Evolutionary conservation across 2,797 vertebrate species (phyloP), one percentile per base, ranked within the genome.

Genomic region (Knipowitschia caucasica): DNA sequence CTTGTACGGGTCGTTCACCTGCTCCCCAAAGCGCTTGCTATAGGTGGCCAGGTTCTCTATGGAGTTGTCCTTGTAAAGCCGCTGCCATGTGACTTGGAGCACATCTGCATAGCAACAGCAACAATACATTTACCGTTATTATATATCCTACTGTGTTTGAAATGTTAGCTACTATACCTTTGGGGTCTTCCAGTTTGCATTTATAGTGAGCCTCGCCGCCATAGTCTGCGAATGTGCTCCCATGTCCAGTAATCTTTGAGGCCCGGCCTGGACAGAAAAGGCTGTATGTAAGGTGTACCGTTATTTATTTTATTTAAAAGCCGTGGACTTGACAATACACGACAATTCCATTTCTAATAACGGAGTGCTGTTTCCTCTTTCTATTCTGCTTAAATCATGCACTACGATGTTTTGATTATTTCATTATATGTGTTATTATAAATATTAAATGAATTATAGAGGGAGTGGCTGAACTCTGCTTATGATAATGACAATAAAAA

Each of bases 31-130:
- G 0, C 25, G 33, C 4, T 67, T 38, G 20, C 71, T 90, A 73
- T 77, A 89, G 0, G 85, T 85, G 0, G 81, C 90, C 25, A 90
- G 2, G 14, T 58, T 85, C 6, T 83, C 59, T 0, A 71, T 0
- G 0, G 51, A 1, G 0, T 51, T 5, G 0, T 73, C 67, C 1
- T 34, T 35, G 0, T 36, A 20, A 1, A 60, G 6, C 29, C 58
- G 73, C 62, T 89, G 85, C 90, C 89, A 89, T 0, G 77, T 88
- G 4, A 91, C 75, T 59, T 91, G 90, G 0, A 27, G 69, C 14
- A 90, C 86, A 12, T 80, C 88, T 81, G 69, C 1, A 10, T 24
- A 33, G 23, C 10, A 9, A 47, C 11, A 45, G 17, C 1, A 15
- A 7, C 26, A 4, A 9, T 44, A 25, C 14, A 2, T 44, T 25